Percentiles rank a stretch among this genome's conserved stretches.
phyloP scores from a whole-genome alignment of 2,797 vertebrate species.

The Babyrousa celebensis region DNA sequence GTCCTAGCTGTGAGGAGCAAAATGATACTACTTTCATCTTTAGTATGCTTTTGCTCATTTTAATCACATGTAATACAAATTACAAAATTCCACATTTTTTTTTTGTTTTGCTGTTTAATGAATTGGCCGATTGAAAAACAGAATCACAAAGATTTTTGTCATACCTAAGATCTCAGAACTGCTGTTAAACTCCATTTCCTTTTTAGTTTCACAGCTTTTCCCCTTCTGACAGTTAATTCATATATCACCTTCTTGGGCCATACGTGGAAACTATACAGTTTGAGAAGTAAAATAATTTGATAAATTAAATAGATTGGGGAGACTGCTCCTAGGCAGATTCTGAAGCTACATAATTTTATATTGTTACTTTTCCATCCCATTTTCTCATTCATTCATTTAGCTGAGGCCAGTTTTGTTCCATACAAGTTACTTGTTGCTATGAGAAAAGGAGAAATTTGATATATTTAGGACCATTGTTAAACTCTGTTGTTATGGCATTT shows the following conservation, averaged over 20 bases:
- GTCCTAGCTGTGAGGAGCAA: neutral
- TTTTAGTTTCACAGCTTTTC: neutral
- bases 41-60: neutral
- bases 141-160: neutral
- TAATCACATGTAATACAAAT: neutral
- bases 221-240: neutral
- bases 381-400: neutral
- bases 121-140: neutral
- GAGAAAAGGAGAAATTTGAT: neutral
- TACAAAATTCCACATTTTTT: neutral
- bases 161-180: neutral
- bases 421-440: neutral
- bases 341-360: neutral
- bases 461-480: neutral
- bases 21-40: neutral
- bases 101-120: neutral
- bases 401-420: neutral
- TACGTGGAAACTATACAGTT: neutral
- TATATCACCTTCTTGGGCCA: neutral
- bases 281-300: slow-evolving; percentile 26
- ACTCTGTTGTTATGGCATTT: neutral
- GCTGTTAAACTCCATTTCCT: neutral
- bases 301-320: neutral
- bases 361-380: neutral
- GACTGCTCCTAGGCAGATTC: neutral